Evolutionary conservation across 2,888 invertebrate genomes (phyloP).

Genomic region (Drosophila mimetica): DNA sequence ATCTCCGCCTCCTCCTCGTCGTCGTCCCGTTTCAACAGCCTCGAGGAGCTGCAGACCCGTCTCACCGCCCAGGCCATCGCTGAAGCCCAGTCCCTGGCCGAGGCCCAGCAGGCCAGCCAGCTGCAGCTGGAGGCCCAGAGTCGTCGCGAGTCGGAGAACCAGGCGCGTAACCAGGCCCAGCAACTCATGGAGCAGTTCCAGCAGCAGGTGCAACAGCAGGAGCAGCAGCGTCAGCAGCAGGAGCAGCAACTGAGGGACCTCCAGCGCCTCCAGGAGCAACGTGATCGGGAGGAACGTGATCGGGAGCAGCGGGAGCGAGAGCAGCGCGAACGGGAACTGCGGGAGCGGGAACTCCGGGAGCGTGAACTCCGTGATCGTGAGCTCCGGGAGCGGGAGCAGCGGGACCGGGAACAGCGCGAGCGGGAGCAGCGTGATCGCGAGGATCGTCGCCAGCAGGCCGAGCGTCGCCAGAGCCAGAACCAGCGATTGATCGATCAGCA

Average conservation of each 20-base stretch:
- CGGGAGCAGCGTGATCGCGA: constrained; percentile 69
- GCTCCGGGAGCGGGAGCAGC: constrained; percentile 57
- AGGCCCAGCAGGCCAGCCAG: constrained; percentile 75
- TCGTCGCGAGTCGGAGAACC: constrained; percentile 86
- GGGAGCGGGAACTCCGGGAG: constrained; percentile 73
- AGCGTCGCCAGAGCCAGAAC: constrained; percentile 67
- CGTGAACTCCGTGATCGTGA: constrained; percentile 65
- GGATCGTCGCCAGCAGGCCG: constrained; percentile 74
- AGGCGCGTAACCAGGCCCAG: constrained; percentile 83
- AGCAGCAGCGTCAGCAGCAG: constrained; percentile 69
- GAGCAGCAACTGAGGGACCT: constrained; percentile 66
- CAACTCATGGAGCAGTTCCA: constrained; percentile 83
- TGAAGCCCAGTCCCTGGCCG: constrained; percentile 80
- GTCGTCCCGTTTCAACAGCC: constrained; percentile 77
- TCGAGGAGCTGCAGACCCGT: constrained; percentile 77
- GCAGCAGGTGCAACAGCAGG: constrained; percentile 81
- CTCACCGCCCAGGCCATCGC: constrained; percentile 81
- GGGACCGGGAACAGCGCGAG: constrained; percentile 58
- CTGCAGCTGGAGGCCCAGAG: constrained; percentile 86
- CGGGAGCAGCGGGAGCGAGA: constrained; percentile 63
- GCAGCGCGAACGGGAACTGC: constrained; percentile 50
- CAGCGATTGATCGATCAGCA: constrained; percentile 82
- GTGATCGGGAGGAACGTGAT: constrained; percentile 59
- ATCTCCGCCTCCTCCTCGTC: constrained; percentile 50
- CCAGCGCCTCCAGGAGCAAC: constrained; percentile 74